phyloP scores from a whole-genome alignment of 2,888 invertebrate genomes.

The Odontocolon sp. region DNA sequence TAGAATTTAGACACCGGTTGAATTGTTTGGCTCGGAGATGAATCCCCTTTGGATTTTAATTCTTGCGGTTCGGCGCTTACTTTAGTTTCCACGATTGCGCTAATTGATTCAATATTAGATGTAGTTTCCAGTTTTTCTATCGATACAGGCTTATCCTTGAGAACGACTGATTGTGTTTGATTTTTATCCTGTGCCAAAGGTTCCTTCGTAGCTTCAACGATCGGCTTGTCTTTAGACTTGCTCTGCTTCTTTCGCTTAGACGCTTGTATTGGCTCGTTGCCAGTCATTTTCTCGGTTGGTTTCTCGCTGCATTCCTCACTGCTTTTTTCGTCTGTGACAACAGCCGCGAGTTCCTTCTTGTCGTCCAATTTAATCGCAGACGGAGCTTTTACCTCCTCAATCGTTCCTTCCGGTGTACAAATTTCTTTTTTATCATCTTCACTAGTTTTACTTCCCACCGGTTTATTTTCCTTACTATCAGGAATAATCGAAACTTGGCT shows the following conservation, averaged over 20 bases:
- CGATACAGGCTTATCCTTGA: background rate
- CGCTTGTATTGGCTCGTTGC: slow-evolving; percentile 30
- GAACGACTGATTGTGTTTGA: slow-evolving; percentile 46
- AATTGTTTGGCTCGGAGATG: background rate
- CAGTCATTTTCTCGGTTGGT: background rate
- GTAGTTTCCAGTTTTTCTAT: slow-evolving; percentile 47
- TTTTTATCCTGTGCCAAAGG: slow-evolving; percentile 68
- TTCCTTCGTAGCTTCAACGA: slow-evolving; percentile 74
- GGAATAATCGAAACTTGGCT: slow-evolving; percentile 44
- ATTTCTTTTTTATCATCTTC: slow-evolving; percentile 62
- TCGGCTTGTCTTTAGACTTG: slow-evolving; percentile 62
- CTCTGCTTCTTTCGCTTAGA: slow-evolving; percentile 62
- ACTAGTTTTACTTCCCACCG: slow-evolving; percentile 65
- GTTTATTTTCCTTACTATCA: slow-evolving; percentile 68
- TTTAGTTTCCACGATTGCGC: background rate
- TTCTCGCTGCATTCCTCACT: background rate
- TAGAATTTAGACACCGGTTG: background rate
- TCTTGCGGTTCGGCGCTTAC: background rate
- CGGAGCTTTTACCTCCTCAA: background rate
- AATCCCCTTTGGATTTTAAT: slow-evolving; percentile 69
- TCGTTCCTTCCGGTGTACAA: slow-evolving; percentile 17
- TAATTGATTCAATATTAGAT: background rate
- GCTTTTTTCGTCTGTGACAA: background rate
- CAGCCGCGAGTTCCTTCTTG: background rate
- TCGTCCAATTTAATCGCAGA: background rate